Base-by-base conservation (phyloP, 2,113 vertebrate genomes). In the Sialia sialis region DNA sequence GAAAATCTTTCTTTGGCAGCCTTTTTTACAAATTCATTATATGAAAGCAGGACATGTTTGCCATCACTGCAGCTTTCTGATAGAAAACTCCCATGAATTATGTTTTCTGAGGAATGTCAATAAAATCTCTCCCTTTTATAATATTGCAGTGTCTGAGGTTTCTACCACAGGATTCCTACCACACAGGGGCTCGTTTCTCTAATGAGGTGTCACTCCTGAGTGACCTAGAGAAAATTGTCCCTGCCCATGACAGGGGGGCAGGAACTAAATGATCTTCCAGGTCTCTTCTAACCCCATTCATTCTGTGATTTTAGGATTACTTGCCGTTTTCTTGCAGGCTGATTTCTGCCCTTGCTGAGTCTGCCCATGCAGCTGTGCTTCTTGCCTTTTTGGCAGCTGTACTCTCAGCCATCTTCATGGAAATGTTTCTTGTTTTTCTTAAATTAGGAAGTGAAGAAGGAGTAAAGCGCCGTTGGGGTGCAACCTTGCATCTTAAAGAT, bases 131-230 rank as follows among this genome's bases (percentile, higher is more conserved):
- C 16, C 32, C 16, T 77, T 89, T 77, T 38, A 17, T 38, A 56
- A 41, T 12, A 56, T 13, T 15, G 4, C 7, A 73, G 0, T 77
- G 19, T 51, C 32, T 26, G 46, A 15, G 6, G 17, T 2, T 58
- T n/a, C n/a, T n/a, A n/a, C n/a, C n/a, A 10, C 22, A 87, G 13
- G 17, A 74, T 70, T 86, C 78, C 43, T 55, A 34, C 16, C 23
- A 29, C 11, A 20, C 5, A 48, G 14, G 34, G 16, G 23, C 4
- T 51, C 1, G 1, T 17, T 80, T 64, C 20, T 80, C 25, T 49
- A 41, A n/a, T 0, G 0, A 76, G 27, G 9, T 17, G 26, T 19
- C 27, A 9, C 2, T 6, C 52, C 8, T 8, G 25, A 48, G 11
- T 52, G 54, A 68, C 14, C 17, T 8, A 10, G 20, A 39, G 9